Evolutionary conservation across 1,140 invertebrate genomes (phyloP), one percentile per base, ranked within the genome.

Genomic region (Chironomus striatipennis): DNA sequence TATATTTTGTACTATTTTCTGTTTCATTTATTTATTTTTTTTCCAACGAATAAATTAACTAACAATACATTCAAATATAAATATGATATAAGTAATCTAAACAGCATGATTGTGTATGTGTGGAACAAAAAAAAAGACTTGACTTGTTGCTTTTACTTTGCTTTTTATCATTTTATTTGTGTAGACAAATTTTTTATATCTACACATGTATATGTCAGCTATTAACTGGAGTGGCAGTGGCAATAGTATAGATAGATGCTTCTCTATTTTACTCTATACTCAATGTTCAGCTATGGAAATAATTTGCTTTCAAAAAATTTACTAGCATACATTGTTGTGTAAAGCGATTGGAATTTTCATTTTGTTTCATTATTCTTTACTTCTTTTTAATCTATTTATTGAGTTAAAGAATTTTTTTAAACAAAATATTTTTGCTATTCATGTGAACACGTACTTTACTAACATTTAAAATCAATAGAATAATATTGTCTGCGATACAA

Each of bases 11-110:
- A 57, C 7, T 12, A 57, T 57, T 57, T 57, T 57, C 47, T 57
- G n/a, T 57, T 70, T 70, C 65, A 70, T 70, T 70, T 18, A 70
- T 57, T 57, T 57, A 70, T 70, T 21, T 70, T 70, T 67, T 70
- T 70, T 57, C n/a, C n/a, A 12, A 70, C 65, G 18, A 70, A 70
- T 70, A 18, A 70, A 18, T 70, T 70, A 70, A 20, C 18, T 8
- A 70, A 6, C 9, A 70, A 70, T 18, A 70, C 65, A 70, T 21
- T 70, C 65, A 18, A 9, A 70, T 8, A 20, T 15, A 17, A 43
- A 5, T 15, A 47, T 12, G 43, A 57, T 57, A 10, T 57, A 15
- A n/a, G 24, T 34, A 34, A 34, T 34, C 24, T 34, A 34, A 2
- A 2, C n/a, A n/a, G 43, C 15, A 12, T 47, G 43, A n/a, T 57